These are phyloP conservation scores for Drosophila pseudoobscura DNA, from an alignment of 1,140 invertebrate genomes.

Conservation along the genomic window DNA sequence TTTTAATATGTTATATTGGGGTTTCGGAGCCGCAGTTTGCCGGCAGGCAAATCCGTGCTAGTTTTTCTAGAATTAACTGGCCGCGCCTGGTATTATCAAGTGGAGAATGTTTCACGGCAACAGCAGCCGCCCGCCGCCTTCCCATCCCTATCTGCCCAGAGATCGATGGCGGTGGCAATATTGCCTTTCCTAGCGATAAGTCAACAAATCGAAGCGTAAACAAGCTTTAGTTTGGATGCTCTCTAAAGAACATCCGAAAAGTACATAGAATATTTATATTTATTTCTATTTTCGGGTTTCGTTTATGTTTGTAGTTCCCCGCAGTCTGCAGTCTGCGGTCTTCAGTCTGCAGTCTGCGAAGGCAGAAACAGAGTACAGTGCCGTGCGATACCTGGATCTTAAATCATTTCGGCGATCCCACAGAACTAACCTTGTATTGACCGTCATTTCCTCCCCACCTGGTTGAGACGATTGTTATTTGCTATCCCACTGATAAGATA, in stretches of 20 bases:
- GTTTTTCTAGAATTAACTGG: slow-evolving; percentile 56
- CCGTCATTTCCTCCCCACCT: slow-evolving; percentile 27
- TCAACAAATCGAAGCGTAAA: slow-evolving; percentile 58
- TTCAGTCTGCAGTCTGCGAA: slow-evolving; percentile 1
- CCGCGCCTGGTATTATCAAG: slow-evolving; percentile 64
- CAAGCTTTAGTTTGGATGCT: slow-evolving; percentile 9
- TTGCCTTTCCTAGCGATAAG: slow-evolving; percentile 53
- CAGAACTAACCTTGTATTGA: slow-evolving; percentile 53
- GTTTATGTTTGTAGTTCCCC: not conserved
- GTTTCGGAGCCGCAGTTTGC: not conserved
- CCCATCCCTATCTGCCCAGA: slow-evolving; percentile 2
- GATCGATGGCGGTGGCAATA: slow-evolving; percentile 7
- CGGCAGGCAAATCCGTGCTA: slow-evolving; percentile 19
- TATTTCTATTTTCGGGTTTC: slow-evolving; percentile 38
- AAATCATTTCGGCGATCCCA: slow-evolving; percentile 1
- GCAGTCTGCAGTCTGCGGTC: too few relatives aligned
- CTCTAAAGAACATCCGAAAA: slow-evolving; percentile 47
- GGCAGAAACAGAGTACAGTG: not conserved
- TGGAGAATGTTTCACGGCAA: slow-evolving; percentile 25
- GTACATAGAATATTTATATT: slow-evolving; percentile 46
- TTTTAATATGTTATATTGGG: not conserved
- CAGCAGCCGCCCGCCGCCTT: slow-evolving; percentile 2
- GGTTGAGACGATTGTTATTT: slow-evolving; percentile 1
- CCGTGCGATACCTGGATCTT: not conserved
- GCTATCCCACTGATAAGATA: slow-evolving; percentile 43